Conservation (phyloP, 2,888 invertebrate species). For the Drosophila gaucha region DNA sequence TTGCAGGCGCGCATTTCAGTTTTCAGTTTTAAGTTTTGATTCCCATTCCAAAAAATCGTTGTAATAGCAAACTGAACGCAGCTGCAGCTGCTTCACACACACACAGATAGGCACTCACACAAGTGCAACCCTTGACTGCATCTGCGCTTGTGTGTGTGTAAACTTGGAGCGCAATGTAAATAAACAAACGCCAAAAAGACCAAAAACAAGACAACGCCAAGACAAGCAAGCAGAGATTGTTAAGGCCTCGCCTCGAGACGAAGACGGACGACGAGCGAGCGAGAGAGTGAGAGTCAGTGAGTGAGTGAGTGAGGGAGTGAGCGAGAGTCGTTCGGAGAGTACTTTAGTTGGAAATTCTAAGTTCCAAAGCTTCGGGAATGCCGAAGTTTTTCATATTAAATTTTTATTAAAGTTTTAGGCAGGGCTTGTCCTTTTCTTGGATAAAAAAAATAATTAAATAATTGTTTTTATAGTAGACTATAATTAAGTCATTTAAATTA, state of each 20-base stretch:
- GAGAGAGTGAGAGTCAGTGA: not conserved
- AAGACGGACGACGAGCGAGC: slow-evolving; percentile 4
- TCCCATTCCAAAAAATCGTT: slow-evolving; percentile 37
- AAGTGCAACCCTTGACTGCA: slow-evolving; percentile 28
- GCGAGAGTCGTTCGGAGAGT: slow-evolving; percentile 17
- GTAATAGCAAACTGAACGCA: slow-evolving; percentile 57
- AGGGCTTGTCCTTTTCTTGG: not conserved
- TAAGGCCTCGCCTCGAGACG: slow-evolving; percentile 13
- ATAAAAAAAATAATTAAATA: not conserved
- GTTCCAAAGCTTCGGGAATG: not conserved
- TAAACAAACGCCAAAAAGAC: slow-evolving; percentile 71
- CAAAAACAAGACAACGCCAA: slow-evolving; percentile 28
- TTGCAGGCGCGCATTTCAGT: slow-evolving; percentile 34
- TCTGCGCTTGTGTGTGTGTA: slow-evolving; percentile 51
- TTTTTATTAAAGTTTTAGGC: not conserved
- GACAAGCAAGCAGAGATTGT: slow-evolving; percentile 41
- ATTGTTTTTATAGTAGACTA: too few relatives aligned
- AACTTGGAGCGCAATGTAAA: slow-evolving; percentile 77
- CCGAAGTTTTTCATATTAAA: not conserved
- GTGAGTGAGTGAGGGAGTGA: not conserved
- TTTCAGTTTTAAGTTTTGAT: slow-evolving; percentile 38
- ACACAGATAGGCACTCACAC: slow-evolving; percentile 32
- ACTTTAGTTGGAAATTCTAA: slow-evolving; percentile 1
- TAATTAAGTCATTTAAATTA: too few relatives aligned
- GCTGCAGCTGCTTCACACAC: slow-evolving; percentile 47